Evolutionary conservation across 2,888 invertebrate genomes (phyloP).

Genomic region (Monoplex corrugatus): DNA sequence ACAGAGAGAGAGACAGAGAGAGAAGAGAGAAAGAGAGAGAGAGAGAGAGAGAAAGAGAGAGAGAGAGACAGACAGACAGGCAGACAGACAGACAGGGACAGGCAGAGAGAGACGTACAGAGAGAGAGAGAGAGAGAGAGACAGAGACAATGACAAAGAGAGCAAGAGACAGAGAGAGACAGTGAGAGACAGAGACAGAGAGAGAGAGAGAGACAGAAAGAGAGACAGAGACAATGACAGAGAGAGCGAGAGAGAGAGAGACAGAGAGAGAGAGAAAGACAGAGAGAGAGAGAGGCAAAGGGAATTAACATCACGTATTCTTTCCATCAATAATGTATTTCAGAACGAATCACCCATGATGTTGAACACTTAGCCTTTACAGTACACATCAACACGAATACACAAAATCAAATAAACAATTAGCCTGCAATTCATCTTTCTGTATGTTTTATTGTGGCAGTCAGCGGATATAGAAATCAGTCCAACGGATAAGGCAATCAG

Average conservation of each 20-base stretch:
- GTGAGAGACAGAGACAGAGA: not conserved
- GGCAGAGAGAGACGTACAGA: slow-evolving; percentile 7
- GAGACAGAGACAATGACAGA: slow-evolving; percentile 14
- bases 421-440: not conserved
- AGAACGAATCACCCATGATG: not conserved
- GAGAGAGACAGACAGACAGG: not conserved
- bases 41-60: not conserved
- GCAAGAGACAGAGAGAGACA: not conserved
- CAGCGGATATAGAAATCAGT: too few species aligned
- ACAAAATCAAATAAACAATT: not conserved
- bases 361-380: not conserved
- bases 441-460: not conserved
- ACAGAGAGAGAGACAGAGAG: too few species aligned
- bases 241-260: not conserved
- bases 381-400: not conserved
- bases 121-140: not conserved
- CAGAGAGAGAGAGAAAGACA: not conserved
- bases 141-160: not conserved
- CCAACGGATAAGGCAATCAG: too few species aligned
- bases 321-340: not conserved
- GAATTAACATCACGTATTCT: not conserved
- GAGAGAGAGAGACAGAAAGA: not conserved
- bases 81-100: not conserved
- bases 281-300: not conserved
- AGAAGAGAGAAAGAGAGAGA: slow-evolving; percentile 29